Evolutionary conservation across 2,888 invertebrate genomes (phyloP), one percentile per base, ranked within the genome.

Genomic region (Torymus auratus): DNA sequence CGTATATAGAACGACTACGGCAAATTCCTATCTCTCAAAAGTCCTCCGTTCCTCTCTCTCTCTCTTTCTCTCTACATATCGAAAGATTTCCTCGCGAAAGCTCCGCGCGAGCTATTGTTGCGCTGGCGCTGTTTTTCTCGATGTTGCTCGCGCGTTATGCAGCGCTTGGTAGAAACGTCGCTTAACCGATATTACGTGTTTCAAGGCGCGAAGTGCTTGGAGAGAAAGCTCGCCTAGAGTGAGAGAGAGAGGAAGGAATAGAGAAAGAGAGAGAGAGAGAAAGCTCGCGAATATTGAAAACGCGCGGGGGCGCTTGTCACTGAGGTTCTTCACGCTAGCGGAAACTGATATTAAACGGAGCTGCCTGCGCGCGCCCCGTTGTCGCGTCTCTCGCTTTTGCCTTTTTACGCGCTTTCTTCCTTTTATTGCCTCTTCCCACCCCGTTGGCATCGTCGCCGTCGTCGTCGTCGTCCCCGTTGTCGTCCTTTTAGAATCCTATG

Each of bases 341-440:
- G 65, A 55, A 69, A 71, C 82, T 76, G 82, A 82, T 78, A 82
- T 82, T 82, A 78, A 82, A 82, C 82, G 76, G 15, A 68, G 76
- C 68, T 41, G 17, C 56, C 2, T 17, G 20, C 56, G 17, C 56
- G 17, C 61, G 20, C 53, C 41, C 41, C 41, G 41, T 41, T 41
- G 41, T 41, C 41, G 41, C 41, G 41, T 79, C 75, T 41, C 14
- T 58, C 58, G 7, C 67, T 74, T 55, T 69, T 7, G 50, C n/a
- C 41, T 56, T 50, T 79, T 67, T 68, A 28, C 62, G 28, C 17
- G 41, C 65, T 68, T 58, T 73, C 41, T 41, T 41, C 69, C 58
- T 68, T 82, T 82, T 78, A 75, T 82, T 72, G 67, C 78, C 71
- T 20, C 7, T 1, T 7, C 7, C 7, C 41, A 7, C 41, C 7